A percentile compares a stretch with the other conserved stretches of the same genome.
phyloP scores from a whole-genome alignment of 2,797 vertebrate species.

The Parauchenoglanis ngamensis region DNA sequence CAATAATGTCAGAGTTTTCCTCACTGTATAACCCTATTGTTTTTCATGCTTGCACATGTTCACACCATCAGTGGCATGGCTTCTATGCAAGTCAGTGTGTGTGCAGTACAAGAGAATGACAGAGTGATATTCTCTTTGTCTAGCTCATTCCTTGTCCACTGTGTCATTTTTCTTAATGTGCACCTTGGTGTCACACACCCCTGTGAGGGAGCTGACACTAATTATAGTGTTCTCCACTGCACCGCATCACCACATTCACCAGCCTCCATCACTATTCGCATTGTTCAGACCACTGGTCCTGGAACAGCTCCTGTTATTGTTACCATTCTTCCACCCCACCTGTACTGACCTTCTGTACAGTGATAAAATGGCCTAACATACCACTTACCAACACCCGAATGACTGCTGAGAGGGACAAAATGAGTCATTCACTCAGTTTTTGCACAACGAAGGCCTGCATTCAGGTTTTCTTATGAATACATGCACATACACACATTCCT shows the following conservation, averaged over 20 bases:
- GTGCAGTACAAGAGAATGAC: constrained; percentile 14
- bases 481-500: constrained; percentile 23
- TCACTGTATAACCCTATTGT: not conserved
- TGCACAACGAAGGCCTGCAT: constrained; percentile 69
- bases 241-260: constrained; percentile 14
- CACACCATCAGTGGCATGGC: constrained; percentile 27
- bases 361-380: not conserved
- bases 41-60: constrained; percentile 27
- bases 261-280: not conserved
- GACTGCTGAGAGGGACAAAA: constrained; percentile 49
- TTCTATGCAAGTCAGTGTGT: constrained; percentile 25
- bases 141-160: constrained; percentile 22
- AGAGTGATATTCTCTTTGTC: constrained; percentile 40
- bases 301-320: constrained; percentile 12
- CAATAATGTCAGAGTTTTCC: not conserved
- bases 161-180: constrained; percentile 45
- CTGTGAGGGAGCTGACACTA: constrained; percentile 46
- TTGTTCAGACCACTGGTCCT: constrained; percentile 14
- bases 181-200: constrained; percentile 36
- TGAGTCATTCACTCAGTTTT: constrained; percentile 68
- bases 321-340: constrained; percentile 4
- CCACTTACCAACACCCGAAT: constrained; percentile 2
- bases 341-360: constrained; percentile 1
- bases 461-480: constrained; percentile 40
- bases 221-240: constrained; percentile 38